phyloP scores from a whole-genome alignment of 2,797 vertebrate species.

The Anguilla pacifica region DNA sequence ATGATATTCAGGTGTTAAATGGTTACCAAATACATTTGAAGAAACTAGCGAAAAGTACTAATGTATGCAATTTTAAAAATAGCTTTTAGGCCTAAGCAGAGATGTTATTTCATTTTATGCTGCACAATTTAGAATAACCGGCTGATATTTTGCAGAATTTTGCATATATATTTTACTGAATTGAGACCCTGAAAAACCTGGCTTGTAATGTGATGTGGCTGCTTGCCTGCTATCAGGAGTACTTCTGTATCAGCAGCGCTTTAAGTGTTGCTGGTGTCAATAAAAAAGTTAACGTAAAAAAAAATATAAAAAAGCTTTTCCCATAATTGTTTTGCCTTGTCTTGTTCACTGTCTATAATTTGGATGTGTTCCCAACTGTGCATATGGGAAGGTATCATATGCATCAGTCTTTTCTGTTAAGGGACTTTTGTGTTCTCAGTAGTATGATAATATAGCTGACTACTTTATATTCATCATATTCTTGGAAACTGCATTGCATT shows the following conservation, averaged over 20 bases:
- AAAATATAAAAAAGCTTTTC: not conserved
- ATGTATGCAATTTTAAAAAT: not conserved
- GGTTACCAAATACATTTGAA: not conserved
- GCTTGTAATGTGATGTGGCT: not conserved
- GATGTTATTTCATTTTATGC: not conserved
- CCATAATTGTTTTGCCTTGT: not conserved
- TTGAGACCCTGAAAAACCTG: not conserved
- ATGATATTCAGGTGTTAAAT: not conserved
- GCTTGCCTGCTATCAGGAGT: not conserved
- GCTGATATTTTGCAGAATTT: not conserved
- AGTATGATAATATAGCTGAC: not conserved
- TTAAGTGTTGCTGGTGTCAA: not conserved
- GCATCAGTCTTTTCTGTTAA: not conserved
- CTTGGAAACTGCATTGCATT: not conserved
- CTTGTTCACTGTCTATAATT: conserved; percentile 3
- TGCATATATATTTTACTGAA: not conserved
- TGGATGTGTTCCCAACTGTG: not conserved
- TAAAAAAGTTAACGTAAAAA: not conserved
- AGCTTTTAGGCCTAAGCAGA: not conserved
- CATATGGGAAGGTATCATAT: not conserved
- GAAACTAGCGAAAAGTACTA: not conserved
- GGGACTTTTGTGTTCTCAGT: not conserved
- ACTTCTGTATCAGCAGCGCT: not conserved
- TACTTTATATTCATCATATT: not conserved
- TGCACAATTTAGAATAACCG: not conserved